Conservation (phyloP, 2,113 vertebrate genomes). For the Phoenicopterus ruber region DNA sequence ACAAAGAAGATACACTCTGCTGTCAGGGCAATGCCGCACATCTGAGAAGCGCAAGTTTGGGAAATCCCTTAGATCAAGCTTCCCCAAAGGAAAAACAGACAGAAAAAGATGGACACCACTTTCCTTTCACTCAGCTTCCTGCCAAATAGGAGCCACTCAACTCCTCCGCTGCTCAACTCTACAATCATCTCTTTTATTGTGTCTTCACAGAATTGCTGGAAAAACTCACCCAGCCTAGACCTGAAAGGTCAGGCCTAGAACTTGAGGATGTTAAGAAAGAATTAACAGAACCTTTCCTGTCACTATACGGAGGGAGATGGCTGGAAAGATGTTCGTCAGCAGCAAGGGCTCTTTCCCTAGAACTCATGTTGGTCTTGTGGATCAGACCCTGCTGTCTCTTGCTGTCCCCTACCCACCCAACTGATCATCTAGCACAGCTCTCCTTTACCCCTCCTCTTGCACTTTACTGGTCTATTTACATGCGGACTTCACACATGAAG, state of each 20-base stretch:
- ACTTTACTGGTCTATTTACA: neutral
- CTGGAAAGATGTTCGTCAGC: neutral
- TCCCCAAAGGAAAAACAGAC: neutral
- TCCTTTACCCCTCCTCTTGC: neutral
- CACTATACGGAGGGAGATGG: neutral
- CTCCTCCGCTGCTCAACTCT: neutral
- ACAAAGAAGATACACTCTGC: slow-evolving; percentile 84
- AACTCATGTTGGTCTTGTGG: neutral
- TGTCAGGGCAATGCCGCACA: slow-evolving; percentile 77
- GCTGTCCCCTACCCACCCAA: neutral
- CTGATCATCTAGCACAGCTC: neutral
- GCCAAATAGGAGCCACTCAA: neutral
- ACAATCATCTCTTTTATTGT: neutral
- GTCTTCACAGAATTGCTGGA: neutral
- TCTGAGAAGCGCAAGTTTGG: slow-evolving; percentile 44
- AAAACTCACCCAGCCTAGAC: neutral
- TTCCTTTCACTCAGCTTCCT: neutral
- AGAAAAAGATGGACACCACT: neutral
- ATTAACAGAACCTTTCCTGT: neutral
- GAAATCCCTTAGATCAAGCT: neutral
- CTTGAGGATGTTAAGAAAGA: neutral
- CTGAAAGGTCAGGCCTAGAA: neutral
- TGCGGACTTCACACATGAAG: neutral
- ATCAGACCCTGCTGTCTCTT: neutral
- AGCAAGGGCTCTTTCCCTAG: neutral